Evolutionary conservation across 1,140 invertebrate species (phyloP).

Genomic region (Cotesia glomerata): DNA sequence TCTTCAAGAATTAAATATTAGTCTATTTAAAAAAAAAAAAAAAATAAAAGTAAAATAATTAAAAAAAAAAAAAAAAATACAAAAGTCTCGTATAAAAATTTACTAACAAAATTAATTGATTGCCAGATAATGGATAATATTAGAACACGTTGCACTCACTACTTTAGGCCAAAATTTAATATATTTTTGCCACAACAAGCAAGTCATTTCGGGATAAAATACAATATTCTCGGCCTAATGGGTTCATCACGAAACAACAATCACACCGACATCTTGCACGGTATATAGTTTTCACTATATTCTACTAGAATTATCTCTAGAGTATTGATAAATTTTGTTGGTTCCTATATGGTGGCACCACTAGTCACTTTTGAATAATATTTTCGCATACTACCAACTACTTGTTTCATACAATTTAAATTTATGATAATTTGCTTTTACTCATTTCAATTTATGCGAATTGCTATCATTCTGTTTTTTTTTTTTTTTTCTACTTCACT

Average conservation of each 20-base stretch:
- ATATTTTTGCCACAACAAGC: constrained; percentile 43
- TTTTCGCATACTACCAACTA: background rate
- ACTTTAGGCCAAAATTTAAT: constrained; percentile 49
- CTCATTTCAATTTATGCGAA: background rate
- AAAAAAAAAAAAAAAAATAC: too few relatives aligned
- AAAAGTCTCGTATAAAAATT: background rate
- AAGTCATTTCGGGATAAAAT: constrained; percentile 52
- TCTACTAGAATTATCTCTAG: too few relatives aligned
- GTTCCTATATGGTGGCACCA: background rate
- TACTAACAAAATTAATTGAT: background rate
- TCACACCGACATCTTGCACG: constrained; percentile 56
- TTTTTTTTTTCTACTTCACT: too few relatives aligned
- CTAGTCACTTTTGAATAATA: background rate
- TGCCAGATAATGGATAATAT: background rate
- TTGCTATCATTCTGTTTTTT: too few relatives aligned
- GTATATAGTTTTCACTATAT: constrained; percentile 39
- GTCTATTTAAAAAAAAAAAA: background rate
- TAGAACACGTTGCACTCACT: constrained; percentile 4
- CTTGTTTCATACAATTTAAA: background rate
- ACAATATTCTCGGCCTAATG: constrained; percentile 40
- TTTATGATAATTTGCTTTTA: background rate
- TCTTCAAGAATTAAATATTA: background rate
- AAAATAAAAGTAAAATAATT: too few relatives aligned
- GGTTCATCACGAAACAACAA: constrained; percentile 53
- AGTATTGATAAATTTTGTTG: too few relatives aligned